Percentiles rank a stretch among this genome's conserved stretches.
phyloP scores from a whole-genome alignment of 2,113 vertebrate genomes.

The Potamarius usumacintae region DNA sequence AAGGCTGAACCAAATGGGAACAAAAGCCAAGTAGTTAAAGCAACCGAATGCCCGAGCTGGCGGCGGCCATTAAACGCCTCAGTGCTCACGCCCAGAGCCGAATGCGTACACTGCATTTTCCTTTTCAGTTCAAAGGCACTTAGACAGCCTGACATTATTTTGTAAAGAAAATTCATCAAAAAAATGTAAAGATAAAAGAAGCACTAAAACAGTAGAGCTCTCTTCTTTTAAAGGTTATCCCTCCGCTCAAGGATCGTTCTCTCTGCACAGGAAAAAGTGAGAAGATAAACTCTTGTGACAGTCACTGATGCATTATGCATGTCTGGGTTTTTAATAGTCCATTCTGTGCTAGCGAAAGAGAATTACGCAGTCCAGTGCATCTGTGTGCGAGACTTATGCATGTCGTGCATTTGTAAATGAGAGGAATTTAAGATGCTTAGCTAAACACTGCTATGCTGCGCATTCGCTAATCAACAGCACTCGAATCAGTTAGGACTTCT shows the following conservation, averaged over 20 bases:
- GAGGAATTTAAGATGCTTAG: constrained; percentile 21
- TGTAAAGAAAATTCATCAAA: neutral
- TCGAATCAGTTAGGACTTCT: neutral
- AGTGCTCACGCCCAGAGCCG: constrained; percentile 10
- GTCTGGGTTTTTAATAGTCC: constrained; percentile 47
- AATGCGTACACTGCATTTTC: constrained; percentile 9
- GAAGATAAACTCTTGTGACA: constrained; percentile 54
- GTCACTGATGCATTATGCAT: constrained; percentile 55
- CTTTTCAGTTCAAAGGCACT: constrained; percentile 29
- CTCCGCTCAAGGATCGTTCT: constrained; percentile 38
- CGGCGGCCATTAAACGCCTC: constrained; percentile 22
- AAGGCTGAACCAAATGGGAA: constrained; percentile 3
- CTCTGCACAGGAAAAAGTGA: constrained; percentile 33
- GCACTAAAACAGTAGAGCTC: constrained; percentile 18
- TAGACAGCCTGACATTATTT: constrained; percentile 28
- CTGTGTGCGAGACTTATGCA: constrained; percentile 17
- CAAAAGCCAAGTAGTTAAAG: constrained; percentile 21
- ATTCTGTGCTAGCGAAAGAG: constrained; percentile 39
- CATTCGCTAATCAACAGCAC: neutral
- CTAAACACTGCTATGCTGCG: constrained; percentile 19
- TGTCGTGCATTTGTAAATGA: constrained; percentile 10
- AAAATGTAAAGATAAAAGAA: constrained; percentile 22
- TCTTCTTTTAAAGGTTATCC: constrained; percentile 54
- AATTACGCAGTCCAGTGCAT: constrained; percentile 44
- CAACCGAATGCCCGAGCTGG: neutral